Base-by-base conservation (phyloP, 2,797 vertebrate genomes). In the Megaceryle alcyon region DNA sequence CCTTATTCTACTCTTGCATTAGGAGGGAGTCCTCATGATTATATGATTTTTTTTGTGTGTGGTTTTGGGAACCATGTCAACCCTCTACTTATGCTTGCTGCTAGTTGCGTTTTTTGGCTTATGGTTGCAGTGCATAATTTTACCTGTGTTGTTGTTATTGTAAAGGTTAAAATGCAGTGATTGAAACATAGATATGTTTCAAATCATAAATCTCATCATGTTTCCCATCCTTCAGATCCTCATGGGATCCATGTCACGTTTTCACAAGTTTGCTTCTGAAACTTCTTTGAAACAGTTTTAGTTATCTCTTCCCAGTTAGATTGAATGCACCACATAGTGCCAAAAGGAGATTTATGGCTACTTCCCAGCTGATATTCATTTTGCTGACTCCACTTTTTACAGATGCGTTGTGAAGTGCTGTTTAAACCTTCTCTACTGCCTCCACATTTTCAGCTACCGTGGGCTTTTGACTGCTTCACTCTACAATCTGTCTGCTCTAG, bases 331-430 rank as follows among this genome's bases (percentile, higher is more conserved):
- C 70, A 76, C n/a, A 23, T 56, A 70, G 23, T 88, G 46, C 78
- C 68, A 80, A 73, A 70, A 84, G 46, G 76, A 83, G 37, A 69
- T 86, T 82, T 85, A 56, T 88, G 83, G 78, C 88, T 66, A 1
- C 44, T 16, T 94, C 43, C 64, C 66, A 89, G 59, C 25, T 69
- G 65, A 66, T 92, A 77, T 1, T 85, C 56, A 56, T 88, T 95
- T 86, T 94, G 82, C 87, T 94, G 95, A 82, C 51, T 78, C 14
- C 23, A 39, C 61, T 82, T 71, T 57, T 83, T 92, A 86, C 54
- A 90, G 48, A 81, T 78, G 60, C 53, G 23, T 73, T 87, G 12
- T 94, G 84, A 94, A 89, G 79, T 90, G 79, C 65, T 88, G 37
- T 78, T 95, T 70, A 86, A 91, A 86, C 71, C 64, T 87, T 73